Conservation (phyloP, 2,113 vertebrate species). For the Polypterus bichir region DNA sequence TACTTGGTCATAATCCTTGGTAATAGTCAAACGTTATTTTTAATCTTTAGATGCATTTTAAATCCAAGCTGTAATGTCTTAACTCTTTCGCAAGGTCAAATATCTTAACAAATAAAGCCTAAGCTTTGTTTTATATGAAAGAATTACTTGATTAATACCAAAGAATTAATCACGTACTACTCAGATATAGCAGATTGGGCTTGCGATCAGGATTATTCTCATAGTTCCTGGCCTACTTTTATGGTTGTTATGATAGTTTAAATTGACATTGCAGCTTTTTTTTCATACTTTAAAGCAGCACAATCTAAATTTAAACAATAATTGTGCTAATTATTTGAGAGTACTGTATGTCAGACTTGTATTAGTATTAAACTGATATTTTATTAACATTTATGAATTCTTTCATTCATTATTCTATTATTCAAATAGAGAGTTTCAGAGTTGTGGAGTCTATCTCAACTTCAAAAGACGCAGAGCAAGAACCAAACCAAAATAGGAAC, state of each 20-base stretch:
- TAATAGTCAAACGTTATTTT: slow-evolving; percentile 66
- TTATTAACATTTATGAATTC: too few species aligned
- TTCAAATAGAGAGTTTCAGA: too few species aligned
- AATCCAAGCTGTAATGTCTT: slow-evolving; percentile 68
- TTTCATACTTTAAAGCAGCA: too few species aligned
- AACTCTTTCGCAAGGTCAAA: slow-evolving; percentile 68
- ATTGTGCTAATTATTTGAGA: too few species aligned
- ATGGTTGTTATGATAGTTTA: slow-evolving; percentile 34
- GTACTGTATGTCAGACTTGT: too few species aligned
- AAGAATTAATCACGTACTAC: slow-evolving; percentile 70
- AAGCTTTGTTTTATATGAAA: slow-evolving; percentile 74
- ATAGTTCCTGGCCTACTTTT: slow-evolving; percentile 58
- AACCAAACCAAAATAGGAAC: too few species aligned
- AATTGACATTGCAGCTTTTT: slow-evolving; percentile 51
- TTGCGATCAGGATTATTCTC: slow-evolving; percentile 57
- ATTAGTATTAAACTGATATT: neutral
- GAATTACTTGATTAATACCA: slow-evolving; percentile 70
- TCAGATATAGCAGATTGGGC: slow-evolving; percentile 61
- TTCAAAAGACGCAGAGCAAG: too few species aligned
- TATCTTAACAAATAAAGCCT: slow-evolving; percentile 68
- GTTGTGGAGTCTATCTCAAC: too few species aligned
- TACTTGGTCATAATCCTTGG: slow-evolving; percentile 62
- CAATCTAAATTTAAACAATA: too few species aligned
- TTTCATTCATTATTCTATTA: too few species aligned
- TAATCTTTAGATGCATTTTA: slow-evolving; percentile 74